Evolutionary conservation across 2,113 vertebrate genomes (phyloP), one percentile per base, ranked within the genome.

Genomic region (Rattus rattus): DNA sequence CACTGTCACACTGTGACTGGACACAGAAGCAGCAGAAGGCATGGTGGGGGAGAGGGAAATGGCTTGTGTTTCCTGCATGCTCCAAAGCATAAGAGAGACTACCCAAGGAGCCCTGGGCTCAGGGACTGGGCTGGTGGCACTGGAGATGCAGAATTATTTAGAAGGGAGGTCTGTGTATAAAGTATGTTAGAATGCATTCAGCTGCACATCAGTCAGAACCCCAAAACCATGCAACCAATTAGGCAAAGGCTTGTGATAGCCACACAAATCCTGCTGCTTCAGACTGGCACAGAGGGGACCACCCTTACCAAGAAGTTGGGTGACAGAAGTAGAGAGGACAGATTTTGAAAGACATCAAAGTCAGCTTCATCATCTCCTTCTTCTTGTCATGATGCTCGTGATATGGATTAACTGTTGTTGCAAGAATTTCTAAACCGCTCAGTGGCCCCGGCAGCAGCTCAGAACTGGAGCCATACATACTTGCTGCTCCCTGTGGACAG

Each of bases 201-300:
- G 47, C 93, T 69, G 70, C 36, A 70, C 52, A 72, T 96, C 91
- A 93, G 70, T 95, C 70, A 63, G 90, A 95, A 93, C 43, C 59
- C 87, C 80, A 76, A 92, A 90, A 96, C 86, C 76, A 43, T 94
- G 73, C 52, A 88, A 79, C 36, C 96, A 90, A 92, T 95, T 96
- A 91, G 84, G 88, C 63, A 75, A 36, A 91, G 88, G 30, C 77
- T 73, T 95, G 91, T 16, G 11, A 81, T 93, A 63, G 72, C 72
- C 90, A 79, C 83, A 75, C 90, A 81, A 95, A 91, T n/a, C 52
- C 75, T 33, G 39, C 56, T 26, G 30, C 80, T 96, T 76, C 80
- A n/a, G 70, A 85, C 59, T 36, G 47, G 47, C 49, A n/a, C 39
- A 92, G 49, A 91, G 79, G n/a, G 49, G 88, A 91, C n/a, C 33